These are phyloP conservation scores for Henricia sp. DNA, from an alignment of 53 echinoderm and acorn worm genomes.

Conservation along the genomic window DNA sequence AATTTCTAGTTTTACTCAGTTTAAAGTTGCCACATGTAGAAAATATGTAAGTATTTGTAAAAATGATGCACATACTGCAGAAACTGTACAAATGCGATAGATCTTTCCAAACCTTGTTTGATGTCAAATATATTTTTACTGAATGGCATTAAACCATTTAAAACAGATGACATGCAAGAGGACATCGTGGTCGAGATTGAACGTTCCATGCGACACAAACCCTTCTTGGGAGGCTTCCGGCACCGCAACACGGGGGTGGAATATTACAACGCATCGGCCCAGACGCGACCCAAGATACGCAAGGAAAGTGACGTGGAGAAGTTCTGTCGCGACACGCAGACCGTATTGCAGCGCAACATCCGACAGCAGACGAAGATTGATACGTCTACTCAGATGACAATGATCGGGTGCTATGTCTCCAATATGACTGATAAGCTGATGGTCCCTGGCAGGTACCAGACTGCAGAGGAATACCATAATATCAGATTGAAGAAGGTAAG, in stretches of 20 bases:
- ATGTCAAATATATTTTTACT: background rate
- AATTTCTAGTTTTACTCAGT: too few species aligned
- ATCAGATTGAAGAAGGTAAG: conserved; percentile 83
- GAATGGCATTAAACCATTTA: background rate
- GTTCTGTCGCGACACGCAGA: conserved; percentile 97
- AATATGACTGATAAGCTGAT: conserved; percentile 95
- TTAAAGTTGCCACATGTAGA: too few species aligned
- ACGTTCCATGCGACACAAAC: conserved; percentile 89
- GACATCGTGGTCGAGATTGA: conserved; percentile 98
- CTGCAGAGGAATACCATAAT: conserved; percentile 86
- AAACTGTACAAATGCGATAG: too few species aligned
- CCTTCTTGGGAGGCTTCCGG: conserved; percentile 91
- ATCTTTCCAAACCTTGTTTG: too few species aligned
- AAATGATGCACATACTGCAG: background rate
- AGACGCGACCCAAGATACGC: conserved; percentile 84
- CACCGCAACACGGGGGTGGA: conserved; percentile 81
- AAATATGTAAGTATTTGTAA: background rate
- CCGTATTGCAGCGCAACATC: conserved; percentile 78
- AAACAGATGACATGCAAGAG: conserved; percentile 82
- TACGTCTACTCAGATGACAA: conserved; percentile 98
- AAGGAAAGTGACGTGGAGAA: conserved; percentile 85
- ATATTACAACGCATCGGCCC: conserved; percentile 91
- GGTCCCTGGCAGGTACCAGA: conserved; percentile 88
- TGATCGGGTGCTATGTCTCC: conserved; percentile 90
- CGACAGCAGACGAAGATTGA: conserved; percentile 82